These are phyloP conservation scores for Sebastes miniatus DNA, from an alignment of 2,797 vertebrate species.

Conservation along the genomic window DNA sequence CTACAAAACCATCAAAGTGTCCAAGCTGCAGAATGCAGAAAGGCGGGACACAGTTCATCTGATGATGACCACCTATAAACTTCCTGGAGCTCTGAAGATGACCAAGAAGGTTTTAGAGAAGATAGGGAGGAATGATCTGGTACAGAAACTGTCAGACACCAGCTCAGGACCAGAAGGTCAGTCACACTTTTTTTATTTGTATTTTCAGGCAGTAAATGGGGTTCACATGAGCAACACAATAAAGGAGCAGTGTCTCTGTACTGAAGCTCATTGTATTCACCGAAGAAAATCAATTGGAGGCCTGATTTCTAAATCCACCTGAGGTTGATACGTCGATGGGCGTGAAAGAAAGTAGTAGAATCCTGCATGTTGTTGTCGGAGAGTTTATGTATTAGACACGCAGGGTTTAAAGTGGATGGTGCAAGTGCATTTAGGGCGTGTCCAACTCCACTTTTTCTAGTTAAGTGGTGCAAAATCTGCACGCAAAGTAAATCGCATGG, in stretches of 20 bases:
- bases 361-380: neutral
- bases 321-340: neutral
- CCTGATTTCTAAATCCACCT: neutral
- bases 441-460: too few species aligned
- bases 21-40: neutral
- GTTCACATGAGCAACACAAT: neutral
- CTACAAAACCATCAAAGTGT: neutral
- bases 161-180: neutral
- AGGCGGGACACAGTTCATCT: neutral
- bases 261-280: neutral
- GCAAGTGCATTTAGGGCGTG: too few species aligned
- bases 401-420: accelerated
- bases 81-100: neutral
- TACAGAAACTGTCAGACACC: neutral
- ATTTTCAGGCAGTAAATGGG: neutral
- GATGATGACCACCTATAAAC: neutral
- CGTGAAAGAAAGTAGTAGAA: neutral
- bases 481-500: too few species aligned
- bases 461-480: too few species aligned
- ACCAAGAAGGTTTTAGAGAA: neutral
- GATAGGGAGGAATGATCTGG: constrained; percentile 6
- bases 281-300: neutral
- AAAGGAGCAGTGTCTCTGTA: neutral
- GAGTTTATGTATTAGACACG: neutral
- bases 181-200: neutral